Evolutionary conservation across 2,888 invertebrate species (phyloP).

Genomic region (Caenorhabditis zanzibari): DNA sequence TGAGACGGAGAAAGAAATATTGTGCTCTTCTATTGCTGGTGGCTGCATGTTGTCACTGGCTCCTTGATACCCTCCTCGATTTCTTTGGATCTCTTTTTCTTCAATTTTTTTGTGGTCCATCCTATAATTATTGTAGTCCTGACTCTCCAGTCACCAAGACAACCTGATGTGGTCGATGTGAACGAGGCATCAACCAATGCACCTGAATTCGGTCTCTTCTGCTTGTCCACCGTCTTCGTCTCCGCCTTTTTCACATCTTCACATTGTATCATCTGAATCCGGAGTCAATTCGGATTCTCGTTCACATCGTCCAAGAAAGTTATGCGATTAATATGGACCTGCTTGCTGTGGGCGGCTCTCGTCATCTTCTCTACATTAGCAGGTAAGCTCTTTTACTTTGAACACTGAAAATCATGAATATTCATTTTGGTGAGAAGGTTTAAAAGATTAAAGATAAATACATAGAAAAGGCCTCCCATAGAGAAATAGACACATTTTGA

Average conservation of each 20-base stretch:
- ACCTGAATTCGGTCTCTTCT: conserved; percentile 40
- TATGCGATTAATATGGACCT: conserved; percentile 58
- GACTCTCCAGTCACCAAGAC: conserved; percentile 43
- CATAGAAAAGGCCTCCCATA: conserved; percentile 5
- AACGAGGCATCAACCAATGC: conserved; percentile 54
- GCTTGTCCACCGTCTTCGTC: neutral
- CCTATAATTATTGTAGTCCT: conserved; percentile 58
- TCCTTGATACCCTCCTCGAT: conserved; percentile 45
- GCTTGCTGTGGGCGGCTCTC: conserved; percentile 45
- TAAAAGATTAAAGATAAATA: conserved; percentile 14
- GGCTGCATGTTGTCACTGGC: conserved; percentile 57
- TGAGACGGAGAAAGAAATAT: conserved; percentile 52
- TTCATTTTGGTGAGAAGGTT: neutral
- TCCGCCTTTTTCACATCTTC: conserved; percentile 5
- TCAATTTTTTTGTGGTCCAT: conserved; percentile 14
- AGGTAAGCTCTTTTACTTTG: conserved; percentile 35
- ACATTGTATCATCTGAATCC: conserved; percentile 6
- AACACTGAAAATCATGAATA: neutral
- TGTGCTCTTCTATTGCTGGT: conserved; percentile 41
- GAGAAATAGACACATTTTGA: neutral
- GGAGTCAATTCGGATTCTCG: neutral
- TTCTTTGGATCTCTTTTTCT: conserved; percentile 6
- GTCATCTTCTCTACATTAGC: conserved; percentile 23
- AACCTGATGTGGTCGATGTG: conserved; percentile 55
- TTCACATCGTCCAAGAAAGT: conserved; percentile 18